Evolutionary conservation across 2,888 invertebrate genomes (phyloP).

Genomic region (Drosophila koepferae): DNA sequence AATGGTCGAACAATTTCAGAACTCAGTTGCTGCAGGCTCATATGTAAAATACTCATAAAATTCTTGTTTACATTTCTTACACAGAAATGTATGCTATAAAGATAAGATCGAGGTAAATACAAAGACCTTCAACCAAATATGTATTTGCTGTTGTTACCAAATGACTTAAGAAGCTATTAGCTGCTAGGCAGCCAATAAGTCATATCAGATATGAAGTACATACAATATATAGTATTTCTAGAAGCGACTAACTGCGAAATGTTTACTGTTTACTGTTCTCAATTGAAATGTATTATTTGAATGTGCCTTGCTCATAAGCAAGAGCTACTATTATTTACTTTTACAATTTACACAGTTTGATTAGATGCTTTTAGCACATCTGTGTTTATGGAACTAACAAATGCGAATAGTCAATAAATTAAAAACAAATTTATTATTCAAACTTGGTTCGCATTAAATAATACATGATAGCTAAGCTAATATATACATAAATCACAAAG

Average conservation of each 20-base stretch:
- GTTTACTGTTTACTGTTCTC: neutral
- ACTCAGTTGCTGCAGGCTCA: too few relatives aligned
- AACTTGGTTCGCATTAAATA: neutral
- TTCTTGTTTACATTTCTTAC: too few relatives aligned
- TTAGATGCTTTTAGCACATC: conserved; percentile 1
- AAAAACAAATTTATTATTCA: neutral
- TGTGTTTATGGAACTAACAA: neutral
- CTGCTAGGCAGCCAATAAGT: neutral
- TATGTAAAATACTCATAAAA: too few relatives aligned
- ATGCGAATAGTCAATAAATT: neutral
- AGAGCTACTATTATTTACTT: neutral
- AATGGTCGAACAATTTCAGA: too few relatives aligned
- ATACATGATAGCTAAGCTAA: neutral
- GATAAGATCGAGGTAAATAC: neutral
- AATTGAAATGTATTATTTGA: neutral
- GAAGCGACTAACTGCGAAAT: neutral
- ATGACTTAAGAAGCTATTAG: neutral
- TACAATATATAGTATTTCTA: neutral
- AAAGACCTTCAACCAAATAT: neutral
- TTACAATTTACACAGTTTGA: neutral
- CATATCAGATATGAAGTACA: neutral
- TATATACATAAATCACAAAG: neutral
- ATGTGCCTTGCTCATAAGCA: neutral
- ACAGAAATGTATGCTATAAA: too few relatives aligned
- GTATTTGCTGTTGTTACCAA: too few relatives aligned